phyloP scores from a whole-genome alignment of 2,888 invertebrate species.

The Rhamphomyia laevipes region DNA sequence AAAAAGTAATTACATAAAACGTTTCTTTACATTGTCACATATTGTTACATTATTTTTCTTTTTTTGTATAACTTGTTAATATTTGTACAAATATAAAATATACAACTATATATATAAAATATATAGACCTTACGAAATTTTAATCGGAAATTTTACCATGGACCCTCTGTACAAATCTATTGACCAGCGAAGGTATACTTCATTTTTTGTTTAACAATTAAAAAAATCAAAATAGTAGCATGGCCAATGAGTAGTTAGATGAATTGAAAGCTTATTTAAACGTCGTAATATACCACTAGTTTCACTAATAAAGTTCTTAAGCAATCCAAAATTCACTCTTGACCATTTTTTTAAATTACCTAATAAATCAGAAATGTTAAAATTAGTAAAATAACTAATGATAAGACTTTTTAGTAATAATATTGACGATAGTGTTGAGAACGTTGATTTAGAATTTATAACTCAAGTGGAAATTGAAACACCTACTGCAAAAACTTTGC shows the following conservation, averaged over 20 bases:
- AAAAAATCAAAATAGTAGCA: not conserved
- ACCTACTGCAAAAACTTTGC: not conserved
- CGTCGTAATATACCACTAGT: not conserved
- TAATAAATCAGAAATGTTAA: not conserved
- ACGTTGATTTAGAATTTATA: not conserved
- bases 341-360: not conserved
- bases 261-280: not conserved
- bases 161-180: no score
- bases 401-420: not conserved
- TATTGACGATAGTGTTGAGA: not conserved
- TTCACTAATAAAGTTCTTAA: not conserved
- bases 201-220: not conserved
- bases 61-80: no score
- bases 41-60: no score
- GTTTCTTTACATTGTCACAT: no score
- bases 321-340: not conserved
- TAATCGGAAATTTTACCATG: slow-evolving; percentile 5
- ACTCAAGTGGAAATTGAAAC: not conserved
- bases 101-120: no score
- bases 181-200: no score
- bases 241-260: not conserved
- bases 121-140: no score
- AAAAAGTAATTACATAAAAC: no score
- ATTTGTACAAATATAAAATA: no score
- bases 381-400: not conserved